Percentiles rank a stretch among this genome's conserved stretches.
Evolutionary conservation across 2,113 vertebrate species (phyloP).

Genomic region (Isichthys henryi): DNA sequence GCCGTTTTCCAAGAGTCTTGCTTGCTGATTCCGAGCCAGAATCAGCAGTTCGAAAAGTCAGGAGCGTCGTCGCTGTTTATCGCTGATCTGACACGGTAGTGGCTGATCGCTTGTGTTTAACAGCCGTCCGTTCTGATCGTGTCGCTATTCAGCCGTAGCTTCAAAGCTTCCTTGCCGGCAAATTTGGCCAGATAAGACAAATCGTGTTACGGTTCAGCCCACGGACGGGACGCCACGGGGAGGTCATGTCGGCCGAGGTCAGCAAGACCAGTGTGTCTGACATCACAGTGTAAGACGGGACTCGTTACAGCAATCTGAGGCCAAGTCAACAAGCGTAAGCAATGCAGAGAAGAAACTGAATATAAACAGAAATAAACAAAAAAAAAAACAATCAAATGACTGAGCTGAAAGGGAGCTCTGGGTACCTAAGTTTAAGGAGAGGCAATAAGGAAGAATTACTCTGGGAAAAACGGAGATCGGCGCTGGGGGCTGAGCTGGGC

Average conservation of each 20-base stretch:
- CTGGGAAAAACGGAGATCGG: not conserved
- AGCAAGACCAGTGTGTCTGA: slow-evolving; percentile 41
- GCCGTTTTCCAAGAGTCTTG: slow-evolving; percentile 23
- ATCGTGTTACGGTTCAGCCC: slow-evolving; percentile 54
- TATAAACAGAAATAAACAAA: not conserved
- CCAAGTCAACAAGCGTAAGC: not conserved
- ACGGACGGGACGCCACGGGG: slow-evolving; percentile 56
- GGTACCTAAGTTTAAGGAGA: not conserved
- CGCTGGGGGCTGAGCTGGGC: not conserved
- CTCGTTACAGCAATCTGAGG: not conserved
- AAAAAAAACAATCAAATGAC: not conserved
- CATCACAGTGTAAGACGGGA: not conserved
- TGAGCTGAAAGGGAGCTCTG: not conserved
- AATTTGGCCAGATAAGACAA: slow-evolving; percentile 64
- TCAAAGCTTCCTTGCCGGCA: slow-evolving; percentile 60
- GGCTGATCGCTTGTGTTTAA: slow-evolving; percentile 29
- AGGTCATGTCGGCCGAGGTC: slow-evolving; percentile 52
- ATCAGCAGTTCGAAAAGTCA: slow-evolving; percentile 22
- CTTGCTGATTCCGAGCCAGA: slow-evolving; percentile 22
- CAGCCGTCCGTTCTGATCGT: slow-evolving; percentile 58
- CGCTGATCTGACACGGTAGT: not conserved
- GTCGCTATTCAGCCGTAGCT: slow-evolving; percentile 59
- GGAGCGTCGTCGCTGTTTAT: not conserved
- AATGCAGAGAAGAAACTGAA: not conserved
- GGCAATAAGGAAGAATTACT: not conserved